Evolutionary conservation across 2,113 vertebrate species (phyloP), one percentile per base, ranked within the genome.

Genomic region (Sprattus sprattus): DNA sequence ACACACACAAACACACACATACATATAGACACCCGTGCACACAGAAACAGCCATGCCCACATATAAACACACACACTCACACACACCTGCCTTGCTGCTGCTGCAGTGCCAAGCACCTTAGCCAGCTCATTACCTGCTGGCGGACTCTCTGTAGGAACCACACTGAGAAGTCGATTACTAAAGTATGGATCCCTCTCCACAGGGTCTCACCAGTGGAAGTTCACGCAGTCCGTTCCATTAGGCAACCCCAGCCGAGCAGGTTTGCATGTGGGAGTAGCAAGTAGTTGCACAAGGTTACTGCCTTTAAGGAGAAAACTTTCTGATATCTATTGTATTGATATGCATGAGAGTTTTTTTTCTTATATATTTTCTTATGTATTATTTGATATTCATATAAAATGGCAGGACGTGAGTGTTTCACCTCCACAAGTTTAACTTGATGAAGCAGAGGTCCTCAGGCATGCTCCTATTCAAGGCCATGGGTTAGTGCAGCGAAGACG

Each of bases 81-180:
- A 57, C 84, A 52, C 75, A 50, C 46, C n/a, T 52, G 47, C 47
- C 45, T 47, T 47, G 39, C 44, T 67, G 82, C 45, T 25, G 57
- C 80, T 82, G 28, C 22, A 85, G 83, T 67, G 82, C 57, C 16
- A 45, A 47, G 28, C n/a, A 82, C 81, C 22, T 67, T 44, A 82
- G 47, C 15, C 83, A 81, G 4, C 39, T 83, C 67, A 82, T 44
- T 11, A 82, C 22, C 81, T 46, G 47, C 25, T 32, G 49, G 28
- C 60, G 49, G 25, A 67, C 60, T 28, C 60, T 67, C 7, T 25
- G 8, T n/a, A 25, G 60, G 60, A 67, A 10, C 60, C n/a, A 25
- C 60, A 25, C 60, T 2, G 67, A 75, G 67, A 32, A 75, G 15
- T 75, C 67, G 67, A 75, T 39, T 39, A 13, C 67, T 39, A 5